Evolutionary conservation across 1,140 invertebrate genomes (phyloP).

Genomic region (Riptortus pedestris): DNA sequence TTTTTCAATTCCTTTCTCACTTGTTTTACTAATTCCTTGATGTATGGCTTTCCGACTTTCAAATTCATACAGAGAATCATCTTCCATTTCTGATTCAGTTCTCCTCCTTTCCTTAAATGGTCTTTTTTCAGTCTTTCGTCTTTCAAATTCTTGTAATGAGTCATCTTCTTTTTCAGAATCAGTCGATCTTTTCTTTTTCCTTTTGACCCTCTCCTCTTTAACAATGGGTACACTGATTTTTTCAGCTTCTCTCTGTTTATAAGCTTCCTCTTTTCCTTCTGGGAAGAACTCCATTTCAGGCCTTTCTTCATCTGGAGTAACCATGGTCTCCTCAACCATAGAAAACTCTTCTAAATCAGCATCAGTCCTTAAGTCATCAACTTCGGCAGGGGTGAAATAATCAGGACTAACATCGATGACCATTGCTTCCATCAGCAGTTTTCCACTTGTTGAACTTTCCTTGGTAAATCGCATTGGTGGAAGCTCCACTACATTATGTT

Average conservation of each 20-base stretch:
- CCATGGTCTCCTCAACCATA: constrained; percentile 47
- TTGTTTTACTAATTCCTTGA: neutral
- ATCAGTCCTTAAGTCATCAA: constrained; percentile 67
- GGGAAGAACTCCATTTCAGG: neutral
- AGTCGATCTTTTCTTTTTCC: constrained; percentile 29
- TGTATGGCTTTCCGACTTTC: constrained; percentile 26
- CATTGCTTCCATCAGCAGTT: constrained; percentile 78
- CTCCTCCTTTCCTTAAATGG: constrained; percentile 21
- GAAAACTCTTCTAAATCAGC: constrained; percentile 76
- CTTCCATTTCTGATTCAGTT: constrained; percentile 30
- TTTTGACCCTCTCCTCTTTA: constrained; percentile 15
- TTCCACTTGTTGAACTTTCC: constrained; percentile 75
- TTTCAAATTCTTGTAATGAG: constrained; percentile 27
- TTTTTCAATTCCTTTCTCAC: neutral
- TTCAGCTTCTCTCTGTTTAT: neutral
- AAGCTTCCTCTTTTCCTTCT: neutral
- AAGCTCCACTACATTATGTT: constrained; percentile 77
- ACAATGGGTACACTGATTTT: neutral
- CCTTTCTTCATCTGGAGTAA: constrained; percentile 34
- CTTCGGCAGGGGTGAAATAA: constrained; percentile 58
- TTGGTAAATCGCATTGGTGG: constrained; percentile 78
- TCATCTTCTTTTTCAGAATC: constrained; percentile 34
- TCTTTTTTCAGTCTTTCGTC: constrained; percentile 17
- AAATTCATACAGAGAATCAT: constrained; percentile 31
- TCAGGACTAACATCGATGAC: constrained; percentile 80